Evolutionary conservation across 2,113 vertebrate species (phyloP).

Genomic region (Connochaetes taurinus): DNA sequence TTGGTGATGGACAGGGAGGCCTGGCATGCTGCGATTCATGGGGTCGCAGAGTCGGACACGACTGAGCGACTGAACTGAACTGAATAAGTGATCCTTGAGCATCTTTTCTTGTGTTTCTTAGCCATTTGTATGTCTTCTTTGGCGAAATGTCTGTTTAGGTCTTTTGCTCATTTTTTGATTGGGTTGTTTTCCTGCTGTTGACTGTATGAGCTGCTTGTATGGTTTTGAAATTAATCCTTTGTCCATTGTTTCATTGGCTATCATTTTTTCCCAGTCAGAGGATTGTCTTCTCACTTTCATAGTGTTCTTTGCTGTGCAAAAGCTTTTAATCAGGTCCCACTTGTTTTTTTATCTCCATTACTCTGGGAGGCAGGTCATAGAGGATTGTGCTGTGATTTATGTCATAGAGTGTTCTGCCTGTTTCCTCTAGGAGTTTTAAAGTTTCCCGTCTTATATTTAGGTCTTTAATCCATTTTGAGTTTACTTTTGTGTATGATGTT

Average conservation of each 20-base stretch:
- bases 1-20: no score
- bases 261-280: background rate
- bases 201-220: background rate
- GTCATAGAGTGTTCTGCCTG: background rate
- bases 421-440: background rate
- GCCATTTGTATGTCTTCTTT: background rate
- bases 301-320: background rate
- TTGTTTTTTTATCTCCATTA: background rate
- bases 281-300: background rate
- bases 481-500: background rate
- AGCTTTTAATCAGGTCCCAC: background rate
- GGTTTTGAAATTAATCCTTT: background rate
- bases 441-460: background rate
- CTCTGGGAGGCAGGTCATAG: background rate
- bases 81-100: background rate
- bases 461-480: background rate
- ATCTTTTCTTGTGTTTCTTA: background rate
- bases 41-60: rapidly evolving
- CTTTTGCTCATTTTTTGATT: background rate
- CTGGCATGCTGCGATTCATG: no score
- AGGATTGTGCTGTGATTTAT: background rate
- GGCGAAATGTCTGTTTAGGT: background rate
- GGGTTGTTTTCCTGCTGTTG: background rate
- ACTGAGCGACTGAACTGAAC: no score
- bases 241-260: background rate